Conservation (phyloP, 64 coral and sea anemone species). For the Montipora efflorescens region DNA sequence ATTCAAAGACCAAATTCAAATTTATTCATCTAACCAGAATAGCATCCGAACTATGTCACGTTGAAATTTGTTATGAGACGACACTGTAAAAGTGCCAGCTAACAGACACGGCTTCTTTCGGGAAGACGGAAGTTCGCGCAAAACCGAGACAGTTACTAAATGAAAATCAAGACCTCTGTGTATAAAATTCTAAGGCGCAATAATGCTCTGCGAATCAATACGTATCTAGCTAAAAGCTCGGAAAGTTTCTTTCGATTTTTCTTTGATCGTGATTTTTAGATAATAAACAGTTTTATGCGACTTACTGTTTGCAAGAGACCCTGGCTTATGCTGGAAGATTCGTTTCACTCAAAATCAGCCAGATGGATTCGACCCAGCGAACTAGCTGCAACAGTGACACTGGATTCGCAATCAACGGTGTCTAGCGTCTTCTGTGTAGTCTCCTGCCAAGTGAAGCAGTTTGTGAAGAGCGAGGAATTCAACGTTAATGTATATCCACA, state of each 20-base stretch:
- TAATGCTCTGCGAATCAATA: no score
- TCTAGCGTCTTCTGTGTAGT: not conserved
- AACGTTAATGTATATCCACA: conserved; percentile 31
- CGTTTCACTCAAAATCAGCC: not conserved
- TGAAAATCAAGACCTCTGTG: no score
- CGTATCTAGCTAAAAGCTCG: no score
- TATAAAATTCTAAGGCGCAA: no score
- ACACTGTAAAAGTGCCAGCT: no score
- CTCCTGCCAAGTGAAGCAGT: not conserved
- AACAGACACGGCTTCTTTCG: no score
- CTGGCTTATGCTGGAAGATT: not conserved
- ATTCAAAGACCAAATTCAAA: no score
- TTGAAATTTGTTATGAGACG: no score
- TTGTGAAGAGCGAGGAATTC: not conserved
- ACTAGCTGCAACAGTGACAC: not conserved
- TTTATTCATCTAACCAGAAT: no score
- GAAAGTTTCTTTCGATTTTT: not conserved
- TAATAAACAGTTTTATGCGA: not conserved
- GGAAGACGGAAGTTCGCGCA: no score
- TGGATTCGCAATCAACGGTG: not conserved
- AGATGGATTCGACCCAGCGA: not conserved
- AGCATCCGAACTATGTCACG: no score
- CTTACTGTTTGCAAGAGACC: not conserved
- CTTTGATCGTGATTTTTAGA: not conserved
- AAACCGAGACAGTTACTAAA: no score